phyloP scores from a whole-genome alignment of 2,797 vertebrate species.

The Eulemur rubriventer region DNA sequence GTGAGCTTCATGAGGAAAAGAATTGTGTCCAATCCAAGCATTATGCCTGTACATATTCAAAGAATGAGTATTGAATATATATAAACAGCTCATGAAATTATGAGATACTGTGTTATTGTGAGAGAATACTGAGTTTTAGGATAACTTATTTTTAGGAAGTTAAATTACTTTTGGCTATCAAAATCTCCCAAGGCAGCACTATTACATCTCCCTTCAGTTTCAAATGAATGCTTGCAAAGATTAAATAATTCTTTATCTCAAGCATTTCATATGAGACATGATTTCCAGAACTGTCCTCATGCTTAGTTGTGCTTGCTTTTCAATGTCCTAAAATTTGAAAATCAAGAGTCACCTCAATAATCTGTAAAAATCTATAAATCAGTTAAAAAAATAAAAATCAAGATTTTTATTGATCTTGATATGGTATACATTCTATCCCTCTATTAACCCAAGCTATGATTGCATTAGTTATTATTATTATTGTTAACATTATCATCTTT shows the following conservation, averaged over 20 bases:
- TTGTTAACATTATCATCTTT: neutral
- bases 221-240: neutral
- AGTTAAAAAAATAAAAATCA: neutral
- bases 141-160: neutral
- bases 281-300: neutral
- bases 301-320: neutral
- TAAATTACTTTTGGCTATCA: neutral
- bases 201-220: neutral
- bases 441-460: neutral
- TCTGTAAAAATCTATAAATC: neutral
- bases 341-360: neutral
- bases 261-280: neutral
- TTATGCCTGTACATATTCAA: accelerated
- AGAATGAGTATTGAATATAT: accelerated
- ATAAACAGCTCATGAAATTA: accelerated
- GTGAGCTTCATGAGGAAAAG: neutral
- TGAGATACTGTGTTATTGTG: accelerated
- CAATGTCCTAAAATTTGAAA: neutral
- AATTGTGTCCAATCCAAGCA: accelerated
- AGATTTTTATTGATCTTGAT: neutral
- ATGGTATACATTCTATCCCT: neutral
- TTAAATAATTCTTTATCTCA: neutral
- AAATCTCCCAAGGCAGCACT: neutral
- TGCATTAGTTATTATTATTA: neutral
- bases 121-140: neutral